These are phyloP conservation scores for Drosophila aff. DNA, from an alignment of 1,140 invertebrate genomes.

Conservation along the genomic window DNA sequence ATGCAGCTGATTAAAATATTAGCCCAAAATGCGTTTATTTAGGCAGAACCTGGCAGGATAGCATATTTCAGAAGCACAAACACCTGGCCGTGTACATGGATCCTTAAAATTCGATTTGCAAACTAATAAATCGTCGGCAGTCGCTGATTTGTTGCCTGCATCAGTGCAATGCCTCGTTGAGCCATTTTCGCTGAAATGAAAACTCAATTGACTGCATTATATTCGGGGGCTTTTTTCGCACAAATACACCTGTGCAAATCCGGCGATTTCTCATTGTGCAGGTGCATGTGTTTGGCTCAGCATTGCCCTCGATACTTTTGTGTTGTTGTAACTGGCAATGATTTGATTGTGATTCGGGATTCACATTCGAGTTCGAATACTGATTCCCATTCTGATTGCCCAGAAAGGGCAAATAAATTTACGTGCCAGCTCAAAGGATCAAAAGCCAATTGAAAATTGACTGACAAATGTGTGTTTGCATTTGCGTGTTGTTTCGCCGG, in stretches of 20 bases:
- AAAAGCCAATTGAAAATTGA: constrained; percentile 68
- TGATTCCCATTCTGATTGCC: constrained; percentile 57
- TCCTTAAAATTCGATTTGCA: constrained; percentile 50
- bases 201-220: constrained; percentile 80
- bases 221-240: constrained; percentile 22
- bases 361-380: constrained; percentile 31
- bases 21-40: constrained; percentile 10
- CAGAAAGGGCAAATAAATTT: constrained; percentile 72
- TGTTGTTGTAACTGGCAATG: constrained; percentile 27
- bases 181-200: constrained; percentile 45
- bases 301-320: background rate
- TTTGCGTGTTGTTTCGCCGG: constrained; percentile 24
- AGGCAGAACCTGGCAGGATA: background rate
- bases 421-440: constrained; percentile 75
- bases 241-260: constrained; percentile 40
- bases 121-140: constrained; percentile 62
- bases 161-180: constrained; percentile 32
- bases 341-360: constrained; percentile 61
- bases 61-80: constrained; percentile 14
- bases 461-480: constrained; percentile 73
- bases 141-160: constrained; percentile 48
- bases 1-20: constrained; percentile 33
- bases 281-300: constrained; percentile 40
- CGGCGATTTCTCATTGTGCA: constrained; percentile 50
- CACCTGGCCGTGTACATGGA: constrained; percentile 18